Evolutionary conservation across 1,140 invertebrate species (phyloP).

Genomic region (Araneus ventricosus): DNA sequence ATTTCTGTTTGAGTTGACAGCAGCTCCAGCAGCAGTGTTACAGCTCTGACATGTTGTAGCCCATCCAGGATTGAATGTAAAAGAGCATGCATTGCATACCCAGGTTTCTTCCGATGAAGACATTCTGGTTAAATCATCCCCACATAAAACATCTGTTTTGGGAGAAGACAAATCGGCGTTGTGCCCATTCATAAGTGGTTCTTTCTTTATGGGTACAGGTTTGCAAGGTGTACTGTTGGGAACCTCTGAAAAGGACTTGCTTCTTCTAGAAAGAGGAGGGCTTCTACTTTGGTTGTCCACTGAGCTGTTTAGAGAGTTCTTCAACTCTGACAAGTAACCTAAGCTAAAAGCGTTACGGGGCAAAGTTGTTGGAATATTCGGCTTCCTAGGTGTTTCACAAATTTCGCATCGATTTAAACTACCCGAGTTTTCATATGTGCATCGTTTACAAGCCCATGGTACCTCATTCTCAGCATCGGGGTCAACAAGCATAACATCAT

Average conservation of each 20-base stretch:
- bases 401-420: conserved; percentile 83
- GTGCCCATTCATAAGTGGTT: conserved; percentile 48
- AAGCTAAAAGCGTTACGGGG: conserved; percentile 77
- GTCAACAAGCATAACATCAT: conserved; percentile 75
- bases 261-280: conserved; percentile 66
- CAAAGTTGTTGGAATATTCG: conserved; percentile 78
- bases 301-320: conserved; percentile 68
- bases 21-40: conserved; percentile 82
- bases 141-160: conserved; percentile 66
- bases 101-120: conserved; percentile 80
- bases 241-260: conserved; percentile 75
- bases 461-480: conserved; percentile 59
- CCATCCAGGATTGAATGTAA: conserved; percentile 91
- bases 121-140: conserved; percentile 66
- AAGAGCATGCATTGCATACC: conserved; percentile 92
- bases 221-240: conserved; percentile 39
- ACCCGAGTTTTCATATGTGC: conserved; percentile 83
- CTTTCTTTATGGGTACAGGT: conserved; percentile 58
- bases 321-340: conserved; percentile 74
- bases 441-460: conserved; percentile 83
- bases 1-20: conserved; percentile 57
- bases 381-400: conserved; percentile 83
- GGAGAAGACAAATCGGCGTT: conserved; percentile 71
- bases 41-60: conserved; percentile 90
- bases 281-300: conserved; percentile 48